Evolutionary conservation across 2,113 vertebrate genomes (phyloP).

Genomic region (Perognathus longimembris): DNA sequence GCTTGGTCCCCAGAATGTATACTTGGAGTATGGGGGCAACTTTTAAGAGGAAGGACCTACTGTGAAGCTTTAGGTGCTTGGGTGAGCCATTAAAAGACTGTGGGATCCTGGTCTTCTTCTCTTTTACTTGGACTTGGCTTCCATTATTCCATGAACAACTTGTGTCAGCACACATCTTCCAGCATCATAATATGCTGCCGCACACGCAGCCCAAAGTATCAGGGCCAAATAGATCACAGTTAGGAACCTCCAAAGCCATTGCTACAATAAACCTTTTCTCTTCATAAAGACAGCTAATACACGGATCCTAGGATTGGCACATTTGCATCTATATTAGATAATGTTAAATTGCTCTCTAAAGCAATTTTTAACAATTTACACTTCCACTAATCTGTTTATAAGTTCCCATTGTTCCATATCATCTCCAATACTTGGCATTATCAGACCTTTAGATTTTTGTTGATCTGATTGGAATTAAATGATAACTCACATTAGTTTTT

Average conservation of each 20-base stretch:
- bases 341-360: slow-evolving; percentile 1
- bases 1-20: neutral
- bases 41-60: neutral
- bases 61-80: neutral
- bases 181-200: neutral
- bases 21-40: neutral
- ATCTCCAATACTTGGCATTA: neutral
- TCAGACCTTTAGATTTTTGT: neutral
- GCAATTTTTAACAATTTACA: neutral
- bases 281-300: neutral
- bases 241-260: no score
- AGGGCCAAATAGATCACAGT: neutral
- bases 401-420: neutral
- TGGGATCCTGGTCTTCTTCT: neutral
- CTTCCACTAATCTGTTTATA: neutral
- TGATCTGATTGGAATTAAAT: neutral
- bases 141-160: no score
- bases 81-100: no score
- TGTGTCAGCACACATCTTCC: neutral
- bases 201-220: neutral
- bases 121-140: neutral
- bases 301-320: neutral
- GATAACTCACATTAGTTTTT: neutral
- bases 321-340: slow-evolving; percentile 21
- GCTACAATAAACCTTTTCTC: neutral